phyloP scores from a whole-genome alignment of 1,140 invertebrate genomes.

The Pinna nobilis region DNA sequence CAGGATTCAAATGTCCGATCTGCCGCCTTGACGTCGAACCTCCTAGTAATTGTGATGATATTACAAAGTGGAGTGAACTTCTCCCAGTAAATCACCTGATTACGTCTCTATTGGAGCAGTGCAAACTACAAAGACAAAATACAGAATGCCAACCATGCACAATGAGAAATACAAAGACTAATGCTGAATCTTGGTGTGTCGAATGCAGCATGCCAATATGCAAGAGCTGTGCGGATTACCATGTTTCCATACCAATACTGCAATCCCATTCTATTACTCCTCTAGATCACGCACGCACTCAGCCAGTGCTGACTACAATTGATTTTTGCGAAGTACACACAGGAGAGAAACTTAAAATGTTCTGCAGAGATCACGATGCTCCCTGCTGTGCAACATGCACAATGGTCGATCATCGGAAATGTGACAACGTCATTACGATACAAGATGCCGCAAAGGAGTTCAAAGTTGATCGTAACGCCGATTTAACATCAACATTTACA shows the following conservation, averaged over 20 bases:
- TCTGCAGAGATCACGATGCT: slow-evolving; percentile 23
- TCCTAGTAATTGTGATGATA: neutral
- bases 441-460: slow-evolving; percentile 4
- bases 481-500: neutral
- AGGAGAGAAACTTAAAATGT: slow-evolving; percentile 10
- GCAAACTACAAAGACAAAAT: neutral
- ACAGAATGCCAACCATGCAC: neutral
- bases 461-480: neutral
- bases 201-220: neutral
- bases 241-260: neutral
- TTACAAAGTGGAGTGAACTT: neutral
- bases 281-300: neutral
- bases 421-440: slow-evolving; percentile 16
- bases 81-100: slow-evolving; percentile 9
- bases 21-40: neutral
- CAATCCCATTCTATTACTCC: neutral
- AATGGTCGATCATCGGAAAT: slow-evolving; percentile 19
- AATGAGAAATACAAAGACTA: neutral
- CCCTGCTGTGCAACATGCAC: slow-evolving; percentile 19
- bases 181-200: neutral
- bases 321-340: slow-evolving; percentile 3
- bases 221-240: neutral
- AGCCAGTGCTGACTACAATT: neutral
- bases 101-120: neutral
- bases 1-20: neutral